phyloP scores from a whole-genome alignment of 2,113 vertebrate species.

The Toxotes jaculatrix region DNA sequence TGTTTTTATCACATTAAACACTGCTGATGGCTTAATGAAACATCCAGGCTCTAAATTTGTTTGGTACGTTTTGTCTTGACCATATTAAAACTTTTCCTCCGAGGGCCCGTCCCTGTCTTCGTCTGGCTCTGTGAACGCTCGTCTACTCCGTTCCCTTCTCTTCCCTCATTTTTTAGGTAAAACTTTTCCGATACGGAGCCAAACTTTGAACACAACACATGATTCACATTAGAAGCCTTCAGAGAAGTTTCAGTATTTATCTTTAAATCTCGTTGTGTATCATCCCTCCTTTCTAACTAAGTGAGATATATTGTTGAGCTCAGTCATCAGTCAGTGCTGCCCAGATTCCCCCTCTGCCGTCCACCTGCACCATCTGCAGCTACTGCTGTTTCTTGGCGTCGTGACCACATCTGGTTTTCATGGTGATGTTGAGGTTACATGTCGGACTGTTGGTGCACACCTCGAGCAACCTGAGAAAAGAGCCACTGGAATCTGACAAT shows the following conservation, averaged over 20 bases:
- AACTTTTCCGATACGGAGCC: background rate
- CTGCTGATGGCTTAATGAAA: background rate
- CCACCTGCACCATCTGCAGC: constrained; percentile 68
- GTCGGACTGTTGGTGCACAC: constrained; percentile 55
- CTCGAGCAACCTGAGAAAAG: constrained; percentile 41
- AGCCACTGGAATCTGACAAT: constrained; percentile 33
- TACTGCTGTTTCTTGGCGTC: constrained; percentile 43
- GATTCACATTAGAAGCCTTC: constrained; percentile 25
- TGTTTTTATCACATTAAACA: background rate
- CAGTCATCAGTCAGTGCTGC: constrained; percentile 5
- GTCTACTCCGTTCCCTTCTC: background rate
- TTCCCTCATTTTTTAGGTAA: background rate
- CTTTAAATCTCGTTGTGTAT: constrained; percentile 35
- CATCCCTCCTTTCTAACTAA: constrained; percentile 44
- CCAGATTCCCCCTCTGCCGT: constrained; percentile 38
- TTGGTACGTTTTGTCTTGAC: background rate
- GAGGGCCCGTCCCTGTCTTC: background rate
- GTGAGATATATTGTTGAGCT: constrained; percentile 58
- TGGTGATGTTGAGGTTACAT: constrained; percentile 40
- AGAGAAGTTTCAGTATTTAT: constrained; percentile 26
- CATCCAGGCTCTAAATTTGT: background rate
- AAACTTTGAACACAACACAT: constrained; percentile 11
- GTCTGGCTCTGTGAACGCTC: background rate
- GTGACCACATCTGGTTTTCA: constrained; percentile 55
- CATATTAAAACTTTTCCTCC: background rate